Evolutionary conservation across 2,888 invertebrate species (phyloP).

Genomic region (Kuschelorhynchus macadamiae): DNA sequence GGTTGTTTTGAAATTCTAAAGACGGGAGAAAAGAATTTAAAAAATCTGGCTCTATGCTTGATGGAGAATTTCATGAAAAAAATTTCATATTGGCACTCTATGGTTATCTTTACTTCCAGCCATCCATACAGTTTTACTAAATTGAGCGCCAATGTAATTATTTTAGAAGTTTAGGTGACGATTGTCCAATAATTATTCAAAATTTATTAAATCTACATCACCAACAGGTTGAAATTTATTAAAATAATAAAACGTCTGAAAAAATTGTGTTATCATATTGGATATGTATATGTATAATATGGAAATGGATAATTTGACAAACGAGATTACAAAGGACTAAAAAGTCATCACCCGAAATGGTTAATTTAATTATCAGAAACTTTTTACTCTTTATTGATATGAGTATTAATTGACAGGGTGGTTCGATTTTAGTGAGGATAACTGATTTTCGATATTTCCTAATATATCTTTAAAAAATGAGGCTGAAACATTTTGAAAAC

Average conservation of each 20-base stretch:
- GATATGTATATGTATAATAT: too few relatives aligned
- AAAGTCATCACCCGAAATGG: too few relatives aligned
- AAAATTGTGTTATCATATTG: too few relatives aligned
- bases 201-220: too few relatives aligned
- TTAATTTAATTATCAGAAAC: too few relatives aligned
- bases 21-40: conserved; percentile 46
- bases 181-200: conserved; percentile 4
- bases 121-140: conserved; percentile 21
- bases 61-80: conserved; percentile 48
- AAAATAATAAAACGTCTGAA: too few relatives aligned
- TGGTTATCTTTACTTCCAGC: conserved; percentile 12
- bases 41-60: conserved; percentile 46
- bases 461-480: not conserved
- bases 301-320: too few relatives aligned
- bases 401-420: not conserved
- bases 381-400: conserved; percentile 10
- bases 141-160: too few relatives aligned
- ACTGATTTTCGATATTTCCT: not conserved
- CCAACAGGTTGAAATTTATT: too few relatives aligned
- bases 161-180: conserved; percentile 6
- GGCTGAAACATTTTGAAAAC: conserved; percentile 1
- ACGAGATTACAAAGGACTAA: too few relatives aligned
- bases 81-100: conserved; percentile 26
- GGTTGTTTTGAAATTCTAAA: conserved; percentile 51
- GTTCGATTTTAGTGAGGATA: conserved; percentile 7